Conservation (phyloP, 2,888 invertebrate species). For the Lymantria monacha region DNA sequence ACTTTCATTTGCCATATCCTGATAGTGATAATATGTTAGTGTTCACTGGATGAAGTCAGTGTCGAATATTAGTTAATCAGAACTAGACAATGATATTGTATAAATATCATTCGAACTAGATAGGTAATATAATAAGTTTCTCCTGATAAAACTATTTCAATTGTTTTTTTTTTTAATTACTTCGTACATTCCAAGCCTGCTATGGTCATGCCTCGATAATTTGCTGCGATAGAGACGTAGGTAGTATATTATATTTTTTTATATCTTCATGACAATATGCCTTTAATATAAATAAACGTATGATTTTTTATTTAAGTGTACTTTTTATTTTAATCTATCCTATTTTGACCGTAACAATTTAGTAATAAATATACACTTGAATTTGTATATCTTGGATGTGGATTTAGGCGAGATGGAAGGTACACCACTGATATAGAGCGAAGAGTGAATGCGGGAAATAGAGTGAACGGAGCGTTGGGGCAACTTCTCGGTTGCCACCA, state of each 20-base stretch:
- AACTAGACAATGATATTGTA: conserved; percentile 6
- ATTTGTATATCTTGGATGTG: too few relatives aligned
- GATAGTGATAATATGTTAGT: too few relatives aligned
- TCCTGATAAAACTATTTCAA: too few relatives aligned
- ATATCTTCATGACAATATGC: conserved; percentile 59
- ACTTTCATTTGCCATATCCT: too few relatives aligned
- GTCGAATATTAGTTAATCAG: conserved; percentile 9
- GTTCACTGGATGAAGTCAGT: not conserved
- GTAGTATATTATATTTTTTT: conserved; percentile 33
- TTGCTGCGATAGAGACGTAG: conserved; percentile 31
- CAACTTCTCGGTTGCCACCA: too few relatives aligned
- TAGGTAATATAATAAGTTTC: too few relatives aligned
- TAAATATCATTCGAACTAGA: conserved; percentile 4
- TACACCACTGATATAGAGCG: too few relatives aligned
- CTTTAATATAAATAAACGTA: conserved; percentile 45
- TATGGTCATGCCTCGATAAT: conserved; percentile 36
- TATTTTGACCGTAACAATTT: not conserved
- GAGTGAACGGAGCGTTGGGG: too few relatives aligned
- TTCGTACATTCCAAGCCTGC: conserved; percentile 41
- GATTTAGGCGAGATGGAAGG: too few relatives aligned
- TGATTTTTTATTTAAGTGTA: conserved; percentile 39
- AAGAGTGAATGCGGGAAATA: too few relatives aligned
- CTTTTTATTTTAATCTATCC: conserved; percentile 4
- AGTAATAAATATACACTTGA: not conserved
- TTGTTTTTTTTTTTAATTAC: too few relatives aligned